Evolutionary conservation across 2,113 vertebrate species (phyloP), one percentile per base, ranked within the genome.

Genomic region (Monopterus albus): DNA sequence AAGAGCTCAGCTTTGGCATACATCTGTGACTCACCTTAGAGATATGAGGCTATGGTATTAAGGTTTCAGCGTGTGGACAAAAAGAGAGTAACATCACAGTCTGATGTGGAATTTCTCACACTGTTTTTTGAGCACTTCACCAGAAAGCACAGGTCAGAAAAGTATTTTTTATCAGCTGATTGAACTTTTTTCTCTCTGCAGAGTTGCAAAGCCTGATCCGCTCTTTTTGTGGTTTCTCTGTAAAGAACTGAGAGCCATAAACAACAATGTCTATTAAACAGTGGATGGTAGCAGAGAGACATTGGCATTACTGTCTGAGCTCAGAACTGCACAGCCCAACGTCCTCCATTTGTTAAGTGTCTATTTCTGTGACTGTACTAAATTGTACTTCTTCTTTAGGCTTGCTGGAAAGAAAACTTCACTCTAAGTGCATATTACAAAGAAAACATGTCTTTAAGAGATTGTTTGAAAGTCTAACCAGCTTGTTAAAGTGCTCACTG

Each of bases 61-160:
- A n/a, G n/a, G n/a, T n/a, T n/a, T n/a, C n/a, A n/a, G n/a, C n/a
- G n/a, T 28, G 40, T 63, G 47, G 71, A 68, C 40, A 51, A 64
- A 75, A 68, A 68, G 20, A 46, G 29, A 82, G 42, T 61, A 78
- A 64, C 26, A 72, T 75, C 39, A 20, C 88, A 84, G 72, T 47
- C 35, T 46, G 68, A 88, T 72, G 82, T 85, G 83, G 80, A 91
- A 92, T 93, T 90, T 91, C 91, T 90, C 90, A 58, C 73, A 9
- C 21, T 4, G 73, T 72, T 83, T 63, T 82, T 65, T 38, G 13
- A 62, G 29, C 33, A 17, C 50, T 50, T 57, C 25, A 53, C 61
- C 60, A 8, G 60, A 68, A 59, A 18, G 46, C 66, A 42, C 45
- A 57, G 21, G 60, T 78, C 82, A 71, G 43, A 75, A 42, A 62